phyloP scores from a whole-genome alignment of 2,888 invertebrate species.

The Xestobium rufovillosum region DNA sequence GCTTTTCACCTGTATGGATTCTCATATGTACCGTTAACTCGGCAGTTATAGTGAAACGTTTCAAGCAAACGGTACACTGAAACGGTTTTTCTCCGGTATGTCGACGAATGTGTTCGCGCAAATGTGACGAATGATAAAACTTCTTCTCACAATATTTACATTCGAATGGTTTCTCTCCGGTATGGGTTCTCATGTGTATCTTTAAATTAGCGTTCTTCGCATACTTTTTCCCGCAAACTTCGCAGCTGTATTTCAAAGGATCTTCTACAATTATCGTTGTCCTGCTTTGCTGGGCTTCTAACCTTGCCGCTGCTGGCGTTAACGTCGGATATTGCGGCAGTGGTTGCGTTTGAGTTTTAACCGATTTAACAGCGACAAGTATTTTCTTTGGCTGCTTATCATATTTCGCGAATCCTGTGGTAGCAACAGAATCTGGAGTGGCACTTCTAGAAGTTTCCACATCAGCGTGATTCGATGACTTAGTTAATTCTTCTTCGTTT shows the following conservation, averaged over 20 bases:
- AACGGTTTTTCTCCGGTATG: conserved; percentile 33
- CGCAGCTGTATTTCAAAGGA: conserved; percentile 24
- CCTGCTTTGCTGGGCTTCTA: conserved; percentile 18
- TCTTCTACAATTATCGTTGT: conserved; percentile 20
- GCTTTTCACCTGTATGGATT: conserved; percentile 45
- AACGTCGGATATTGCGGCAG: conserved; percentile 18
- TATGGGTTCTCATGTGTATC: conserved; percentile 32
- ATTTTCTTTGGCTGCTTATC: conserved; percentile 15
- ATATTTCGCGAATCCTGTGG: conserved; percentile 16
- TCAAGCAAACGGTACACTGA: conserved; percentile 29
- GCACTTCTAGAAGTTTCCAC: conserved; percentile 13
- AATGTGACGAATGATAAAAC: conserved; percentile 32
- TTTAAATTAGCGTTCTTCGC: conserved; percentile 31
- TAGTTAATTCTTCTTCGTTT: conserved; percentile 4
- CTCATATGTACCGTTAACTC: conserved; percentile 41
- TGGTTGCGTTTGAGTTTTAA: conserved; percentile 21
- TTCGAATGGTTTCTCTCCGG: conserved; percentile 32
- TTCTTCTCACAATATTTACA: conserved; percentile 32
- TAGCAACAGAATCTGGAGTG: conserved; percentile 18
- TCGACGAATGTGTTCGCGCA: conserved; percentile 30
- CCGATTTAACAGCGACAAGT: conserved; percentile 13
- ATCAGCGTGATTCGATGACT: conserved; percentile 1
- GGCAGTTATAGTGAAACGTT: conserved; percentile 30
- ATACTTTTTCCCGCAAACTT: conserved; percentile 29
- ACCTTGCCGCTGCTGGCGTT: conserved; percentile 18